Percentiles rank a stretch among this genome's conserved stretches.
phyloP scores from a whole-genome alignment of 2,797 vertebrate species.

The Vespertilio murinus region DNA sequence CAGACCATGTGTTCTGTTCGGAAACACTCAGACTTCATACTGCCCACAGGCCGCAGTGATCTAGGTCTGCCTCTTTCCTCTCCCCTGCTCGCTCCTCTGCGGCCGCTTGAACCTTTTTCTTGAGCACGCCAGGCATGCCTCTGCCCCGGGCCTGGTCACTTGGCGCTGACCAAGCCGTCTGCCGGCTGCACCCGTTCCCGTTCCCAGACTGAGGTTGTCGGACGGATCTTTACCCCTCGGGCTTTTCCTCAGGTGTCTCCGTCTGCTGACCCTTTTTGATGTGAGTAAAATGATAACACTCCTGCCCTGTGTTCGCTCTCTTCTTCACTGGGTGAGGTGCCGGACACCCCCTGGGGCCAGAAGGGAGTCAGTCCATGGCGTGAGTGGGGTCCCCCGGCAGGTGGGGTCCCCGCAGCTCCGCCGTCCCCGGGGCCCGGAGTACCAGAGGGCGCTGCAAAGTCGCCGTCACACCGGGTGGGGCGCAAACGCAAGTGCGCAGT shows the following conservation, averaged over 20 bases:
- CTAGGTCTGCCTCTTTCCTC: not conserved
- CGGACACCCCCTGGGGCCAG: too few species aligned
- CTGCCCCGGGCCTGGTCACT: not conserved
- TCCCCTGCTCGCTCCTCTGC: not conserved
- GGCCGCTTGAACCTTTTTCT: not conserved
- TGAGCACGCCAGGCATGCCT: not conserved
- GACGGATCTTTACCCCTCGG: not conserved
- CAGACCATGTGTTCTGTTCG: not conserved
- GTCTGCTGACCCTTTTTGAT: not conserved
- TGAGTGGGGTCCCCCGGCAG: too few species aligned
- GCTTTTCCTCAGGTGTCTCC: not conserved
- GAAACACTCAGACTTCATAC: not conserved
- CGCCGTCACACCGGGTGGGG: too few species aligned
- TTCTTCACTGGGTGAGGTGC: too few species aligned
- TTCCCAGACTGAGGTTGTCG: not conserved
- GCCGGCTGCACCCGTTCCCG: not conserved
- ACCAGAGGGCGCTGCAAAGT: too few species aligned
- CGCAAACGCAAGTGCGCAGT: too few species aligned
- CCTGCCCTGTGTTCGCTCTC: not conserved
- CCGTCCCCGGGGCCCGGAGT: too few species aligned
- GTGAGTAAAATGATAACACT: not conserved
- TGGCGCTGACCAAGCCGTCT: not conserved
- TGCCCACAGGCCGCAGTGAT: not conserved
- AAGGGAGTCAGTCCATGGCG: too few species aligned
- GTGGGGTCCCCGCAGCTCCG: too few species aligned